Percentiles rank a stretch among this genome's conserved stretches.
phyloP scores from a whole-genome alignment of 2,113 vertebrate genomes.

The Microcebus jonahi region DNA sequence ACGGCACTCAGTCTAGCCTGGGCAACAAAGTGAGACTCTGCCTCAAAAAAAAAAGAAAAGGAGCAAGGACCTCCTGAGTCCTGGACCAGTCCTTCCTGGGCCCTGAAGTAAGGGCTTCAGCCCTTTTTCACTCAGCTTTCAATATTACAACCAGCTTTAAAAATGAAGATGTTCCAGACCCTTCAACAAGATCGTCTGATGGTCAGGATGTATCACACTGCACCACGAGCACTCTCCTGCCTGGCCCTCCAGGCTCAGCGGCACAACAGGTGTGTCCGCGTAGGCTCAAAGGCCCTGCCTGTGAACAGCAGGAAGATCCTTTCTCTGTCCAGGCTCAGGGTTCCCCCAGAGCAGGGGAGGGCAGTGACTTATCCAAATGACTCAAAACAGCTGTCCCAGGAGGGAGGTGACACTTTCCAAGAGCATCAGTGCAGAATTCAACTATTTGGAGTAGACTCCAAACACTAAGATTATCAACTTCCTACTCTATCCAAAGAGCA shows the following conservation, averaged over 20 bases:
- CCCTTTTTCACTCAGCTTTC: background rate
- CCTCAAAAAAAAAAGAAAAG: too few species aligned
- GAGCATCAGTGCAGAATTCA: background rate
- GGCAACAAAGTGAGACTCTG: too few species aligned
- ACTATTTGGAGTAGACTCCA: background rate
- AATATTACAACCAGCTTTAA: background rate
- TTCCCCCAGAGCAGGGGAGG: background rate
- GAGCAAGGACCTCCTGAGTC: background rate
- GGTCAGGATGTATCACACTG: background rate
- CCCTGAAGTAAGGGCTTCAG: background rate
- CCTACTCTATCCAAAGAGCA: background rate
- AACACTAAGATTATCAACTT: background rate
- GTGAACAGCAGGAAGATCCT: background rate
- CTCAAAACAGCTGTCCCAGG: background rate
- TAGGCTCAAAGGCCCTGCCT: background rate
- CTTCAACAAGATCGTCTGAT: background rate
- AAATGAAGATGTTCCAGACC: background rate
- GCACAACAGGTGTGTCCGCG: background rate
- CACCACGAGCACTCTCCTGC: accelerated
- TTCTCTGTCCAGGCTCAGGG: background rate
- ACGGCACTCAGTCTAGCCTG: too few species aligned
- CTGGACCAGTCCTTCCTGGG: background rate
- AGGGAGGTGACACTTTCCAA: background rate
- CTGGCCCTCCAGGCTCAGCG: background rate
- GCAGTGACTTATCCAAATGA: background rate